phyloP scores from a whole-genome alignment of 2,797 vertebrate genomes.

The Acipenser ruthenus region DNA sequence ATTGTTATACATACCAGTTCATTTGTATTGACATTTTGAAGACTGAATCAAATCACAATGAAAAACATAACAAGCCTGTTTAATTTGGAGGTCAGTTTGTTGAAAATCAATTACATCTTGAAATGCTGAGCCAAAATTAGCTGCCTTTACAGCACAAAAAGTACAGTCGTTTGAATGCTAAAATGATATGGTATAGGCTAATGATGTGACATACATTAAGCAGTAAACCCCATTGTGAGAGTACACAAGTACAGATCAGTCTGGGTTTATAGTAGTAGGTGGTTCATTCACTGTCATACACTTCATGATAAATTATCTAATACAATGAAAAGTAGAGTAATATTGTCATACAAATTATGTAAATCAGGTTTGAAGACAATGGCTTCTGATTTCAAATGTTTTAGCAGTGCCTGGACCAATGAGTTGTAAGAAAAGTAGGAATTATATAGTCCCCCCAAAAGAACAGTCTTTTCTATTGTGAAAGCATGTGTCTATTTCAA shows the following conservation, averaged over 20 bases:
- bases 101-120: too few relatives aligned
- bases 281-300: background rate
- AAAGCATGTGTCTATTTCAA: too few relatives aligned
- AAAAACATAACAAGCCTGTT: too few relatives aligned
- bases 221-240: slow-evolving; percentile 38
- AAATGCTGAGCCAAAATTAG: too few relatives aligned
- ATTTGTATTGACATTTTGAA: too few relatives aligned
- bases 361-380: background rate
- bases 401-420: background rate
- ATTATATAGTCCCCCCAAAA: too few relatives aligned
- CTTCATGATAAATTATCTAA: background rate
- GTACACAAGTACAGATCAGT: slow-evolving; percentile 45
- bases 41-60: too few relatives aligned
- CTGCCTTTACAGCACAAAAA: slow-evolving; percentile 7
- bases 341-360: background rate
- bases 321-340: background rate
- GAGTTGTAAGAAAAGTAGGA: too few relatives aligned
- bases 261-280: slow-evolving; percentile 36
- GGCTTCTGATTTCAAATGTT: background rate
- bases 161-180: slow-evolving; percentile 47
- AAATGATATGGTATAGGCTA: slow-evolving; percentile 34
- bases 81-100: too few relatives aligned
- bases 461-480: too few relatives aligned
- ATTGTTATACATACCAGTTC: too few relatives aligned
- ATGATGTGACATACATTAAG: slow-evolving; percentile 44